Base-by-base conservation (phyloP, 2,113 vertebrate genomes). In the Dicaeum eximium region DNA sequence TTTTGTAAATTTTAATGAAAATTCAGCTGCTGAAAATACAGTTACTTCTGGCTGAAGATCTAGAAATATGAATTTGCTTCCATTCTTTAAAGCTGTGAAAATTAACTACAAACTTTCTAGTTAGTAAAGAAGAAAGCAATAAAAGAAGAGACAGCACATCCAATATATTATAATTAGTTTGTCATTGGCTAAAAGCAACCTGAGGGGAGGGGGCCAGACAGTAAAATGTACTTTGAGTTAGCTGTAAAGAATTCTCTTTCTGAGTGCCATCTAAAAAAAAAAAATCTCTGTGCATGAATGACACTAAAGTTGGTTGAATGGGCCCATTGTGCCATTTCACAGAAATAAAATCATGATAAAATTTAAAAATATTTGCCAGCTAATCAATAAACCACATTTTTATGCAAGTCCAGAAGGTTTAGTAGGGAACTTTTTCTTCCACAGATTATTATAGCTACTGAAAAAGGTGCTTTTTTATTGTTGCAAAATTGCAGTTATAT, bases 1-100 rank as follows among this genome's bases (percentile, higher is more conserved):
- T 95, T 97, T 89, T 90, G 80, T 86, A 96, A 93, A 89, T 96
- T 96, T 97, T 94, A 87, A 94, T 86, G 94, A 85, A 95, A 93
- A 94, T 88, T 64, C 81, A 89, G 1, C 53, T 38, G 57, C 30
- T 50, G 88, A 86, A 96, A 96, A 90, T 54, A 56, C 28, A 21
- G 44, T 60, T 80, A 75, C 38, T 86, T 90, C 47, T 86, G 80
- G 28, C 40, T 75, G 48, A 88, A 81, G 22, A 50, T 86, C 71
- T 77, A 45, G 62, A 91, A 93, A 92, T 88, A 93, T 78, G 50
- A 92, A 88, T 92, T 80, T 6, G 0, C 14, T 90, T 90, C 75
- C 13, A 14, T 71, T 88, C 33, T 65, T 92, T 70, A 78, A 86
- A 89, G 28, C 31, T 82, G 25, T 54, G 64, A 80, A 72, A 95